These are phyloP conservation scores for Hippocampus mohnikei DNA, from an alignment of 2,113 vertebrate species.

Conservation along the genomic window DNA sequence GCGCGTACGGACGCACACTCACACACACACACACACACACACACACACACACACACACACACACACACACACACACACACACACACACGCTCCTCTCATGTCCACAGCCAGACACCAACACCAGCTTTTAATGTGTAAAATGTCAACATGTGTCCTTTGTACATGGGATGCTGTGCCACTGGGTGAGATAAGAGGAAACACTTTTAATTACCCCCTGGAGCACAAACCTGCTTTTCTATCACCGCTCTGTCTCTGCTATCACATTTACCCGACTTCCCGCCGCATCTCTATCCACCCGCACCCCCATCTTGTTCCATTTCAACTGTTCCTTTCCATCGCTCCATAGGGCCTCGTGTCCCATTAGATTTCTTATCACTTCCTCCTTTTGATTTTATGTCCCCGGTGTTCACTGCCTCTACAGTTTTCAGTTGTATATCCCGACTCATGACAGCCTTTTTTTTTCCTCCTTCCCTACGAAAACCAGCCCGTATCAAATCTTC, in stretches of 20 bases:
- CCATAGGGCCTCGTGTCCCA: slow-evolving; percentile 44
- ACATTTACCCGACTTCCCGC: slow-evolving; percentile 39
- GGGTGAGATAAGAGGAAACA: slow-evolving; percentile 45
- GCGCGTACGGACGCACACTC: slow-evolving; percentile 18
- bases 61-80: slow-evolving; percentile 29
- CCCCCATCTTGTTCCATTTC: slow-evolving; percentile 11
- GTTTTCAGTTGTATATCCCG: slow-evolving; percentile 6
- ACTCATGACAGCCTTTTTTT: slow-evolving; percentile 18
- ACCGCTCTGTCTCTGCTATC: slow-evolving; percentile 27
- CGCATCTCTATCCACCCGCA: slow-evolving; percentile 8
- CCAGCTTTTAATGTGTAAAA: slow-evolving; percentile 25
- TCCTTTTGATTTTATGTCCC: slow-evolving; percentile 45
- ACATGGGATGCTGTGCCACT: slow-evolving; percentile 37
- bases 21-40: slow-evolving; percentile 26
- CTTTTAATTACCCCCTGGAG: slow-evolving; percentile 66
- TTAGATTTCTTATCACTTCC: slow-evolving; percentile 25
- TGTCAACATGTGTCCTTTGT: slow-evolving; percentile 28
- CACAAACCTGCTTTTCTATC: slow-evolving; percentile 46
- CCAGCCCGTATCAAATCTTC: slow-evolving; percentile 28
- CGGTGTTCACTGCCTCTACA: slow-evolving; percentile 19
- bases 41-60: neutral
- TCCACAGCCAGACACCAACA: slow-evolving; percentile 31
- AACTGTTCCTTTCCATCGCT: slow-evolving; percentile 32
- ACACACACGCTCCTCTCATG: slow-evolving; percentile 22
- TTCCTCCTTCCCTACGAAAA: slow-evolving; percentile 16